Percentiles rank a stretch among this genome's conserved stretches.
phyloP scores from a whole-genome alignment of 2,113 vertebrate species.

The Talpa occidentalis region DNA sequence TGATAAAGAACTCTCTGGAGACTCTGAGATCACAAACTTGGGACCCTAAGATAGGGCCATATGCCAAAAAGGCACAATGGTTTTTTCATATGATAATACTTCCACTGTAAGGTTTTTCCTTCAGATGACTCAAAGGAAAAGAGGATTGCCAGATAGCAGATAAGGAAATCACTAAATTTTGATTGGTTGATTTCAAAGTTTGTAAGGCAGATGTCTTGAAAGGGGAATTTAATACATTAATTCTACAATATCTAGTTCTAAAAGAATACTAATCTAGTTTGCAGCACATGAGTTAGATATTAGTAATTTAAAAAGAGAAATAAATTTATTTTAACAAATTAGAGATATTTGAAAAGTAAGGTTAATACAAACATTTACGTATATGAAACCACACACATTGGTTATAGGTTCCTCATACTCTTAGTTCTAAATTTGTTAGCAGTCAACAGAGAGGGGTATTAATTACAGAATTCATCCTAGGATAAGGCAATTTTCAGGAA shows the following conservation, averaged over 20 bases:
- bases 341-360: background rate
- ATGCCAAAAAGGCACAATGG: background rate
- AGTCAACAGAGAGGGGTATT: background rate
- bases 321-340: background rate
- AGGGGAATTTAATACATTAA: background rate
- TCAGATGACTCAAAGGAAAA: background rate
- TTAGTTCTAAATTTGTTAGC: slow-evolving; percentile 16
- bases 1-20: background rate
- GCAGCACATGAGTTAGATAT: background rate
- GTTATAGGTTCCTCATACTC: background rate
- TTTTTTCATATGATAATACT: background rate
- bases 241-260: background rate
- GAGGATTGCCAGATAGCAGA: background rate
- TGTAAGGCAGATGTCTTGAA: background rate
- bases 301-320: background rate
- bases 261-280: background rate
- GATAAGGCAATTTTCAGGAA: background rate
- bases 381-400: background rate
- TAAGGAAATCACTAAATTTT: background rate
- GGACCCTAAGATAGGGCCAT: background rate
- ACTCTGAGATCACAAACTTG: background rate
- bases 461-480: background rate
- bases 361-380: background rate
- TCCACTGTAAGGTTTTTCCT: background rate
- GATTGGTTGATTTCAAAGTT: background rate